Conservation (phyloP, 2,797 vertebrate genomes). For the Clarias pachynema region DNA sequence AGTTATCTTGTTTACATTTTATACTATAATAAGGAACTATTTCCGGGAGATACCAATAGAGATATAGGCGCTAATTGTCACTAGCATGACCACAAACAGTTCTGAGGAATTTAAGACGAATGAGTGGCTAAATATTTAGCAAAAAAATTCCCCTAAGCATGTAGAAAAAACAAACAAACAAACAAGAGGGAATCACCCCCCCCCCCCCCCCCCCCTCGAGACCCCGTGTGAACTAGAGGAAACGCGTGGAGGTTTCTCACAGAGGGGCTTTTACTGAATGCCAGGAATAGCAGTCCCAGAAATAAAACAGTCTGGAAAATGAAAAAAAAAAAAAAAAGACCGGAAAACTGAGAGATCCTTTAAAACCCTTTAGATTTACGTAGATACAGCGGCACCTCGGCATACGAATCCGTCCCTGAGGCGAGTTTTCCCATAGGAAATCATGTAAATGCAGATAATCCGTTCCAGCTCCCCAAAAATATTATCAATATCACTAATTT, state of each 20-base stretch:
- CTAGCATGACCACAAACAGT: not conserved
- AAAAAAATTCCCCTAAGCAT: not conserved
- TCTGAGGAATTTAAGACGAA: not conserved
- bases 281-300: slow-evolving; percentile 17
- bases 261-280: not conserved
- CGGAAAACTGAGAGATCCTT: not conserved
- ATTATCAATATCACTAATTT: too few species aligned
- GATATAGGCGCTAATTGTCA: not conserved
- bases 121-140: not conserved
- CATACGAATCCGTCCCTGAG: too few species aligned
- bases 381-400: not conserved
- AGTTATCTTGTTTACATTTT: not conserved
- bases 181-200: not conserved
- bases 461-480: too few species aligned
- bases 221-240: slow-evolving; percentile 15
- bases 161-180: too few species aligned
- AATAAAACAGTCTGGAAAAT: not conserved
- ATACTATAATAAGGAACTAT: not conserved
- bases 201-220: not conserved
- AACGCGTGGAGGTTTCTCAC: slow-evolving; percentile 7
- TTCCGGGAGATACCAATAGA: not conserved
- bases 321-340: not conserved
- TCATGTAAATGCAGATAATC: too few species aligned
- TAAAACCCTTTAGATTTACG: not conserved
- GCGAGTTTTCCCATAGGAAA: too few species aligned